Percentiles rank a stretch among this genome's conserved stretches.
Evolutionary conservation across 2,113 vertebrate species (phyloP).

Genomic region (Tringa solitaria): DNA sequence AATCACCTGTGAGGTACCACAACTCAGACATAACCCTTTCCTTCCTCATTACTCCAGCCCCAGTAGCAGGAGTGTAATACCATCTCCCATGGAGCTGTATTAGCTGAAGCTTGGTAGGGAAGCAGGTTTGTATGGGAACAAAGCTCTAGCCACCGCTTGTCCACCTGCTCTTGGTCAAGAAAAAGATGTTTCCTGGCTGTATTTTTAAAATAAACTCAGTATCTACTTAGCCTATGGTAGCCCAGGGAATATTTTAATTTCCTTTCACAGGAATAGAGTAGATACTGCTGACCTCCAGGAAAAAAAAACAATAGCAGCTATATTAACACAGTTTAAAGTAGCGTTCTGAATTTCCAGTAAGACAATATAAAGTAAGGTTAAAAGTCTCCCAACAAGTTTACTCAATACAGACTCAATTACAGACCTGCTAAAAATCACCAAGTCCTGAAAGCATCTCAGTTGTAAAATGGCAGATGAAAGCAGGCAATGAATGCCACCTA

Average conservation of each 20-base stretch:
- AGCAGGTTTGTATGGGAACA: background rate
- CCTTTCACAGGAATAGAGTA: background rate
- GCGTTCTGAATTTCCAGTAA: constrained; percentile 11
- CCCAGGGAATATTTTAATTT: constrained; percentile 19
- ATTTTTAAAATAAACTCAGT: background rate
- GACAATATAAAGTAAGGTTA: background rate
- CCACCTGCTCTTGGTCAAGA: background rate
- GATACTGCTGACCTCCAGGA: background rate
- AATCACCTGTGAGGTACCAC: background rate
- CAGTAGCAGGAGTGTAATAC: background rate
- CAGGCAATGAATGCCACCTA: background rate
- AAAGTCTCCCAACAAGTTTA: constrained; percentile 13
- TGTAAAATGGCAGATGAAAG: background rate
- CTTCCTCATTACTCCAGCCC: constrained; percentile 4
- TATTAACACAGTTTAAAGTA: constrained; percentile 7
- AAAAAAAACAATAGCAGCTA: background rate
- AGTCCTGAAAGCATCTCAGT: background rate
- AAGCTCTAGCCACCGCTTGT: background rate
- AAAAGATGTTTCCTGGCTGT: background rate
- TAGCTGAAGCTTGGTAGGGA: background rate
- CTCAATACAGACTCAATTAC: background rate
- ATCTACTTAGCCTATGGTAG: background rate
- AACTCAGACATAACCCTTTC: background rate
- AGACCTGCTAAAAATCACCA: background rate
- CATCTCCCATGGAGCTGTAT: background rate